Base-by-base conservation (phyloP, 1,140 invertebrate genomes). In the Anadara kagoshimensis region DNA sequence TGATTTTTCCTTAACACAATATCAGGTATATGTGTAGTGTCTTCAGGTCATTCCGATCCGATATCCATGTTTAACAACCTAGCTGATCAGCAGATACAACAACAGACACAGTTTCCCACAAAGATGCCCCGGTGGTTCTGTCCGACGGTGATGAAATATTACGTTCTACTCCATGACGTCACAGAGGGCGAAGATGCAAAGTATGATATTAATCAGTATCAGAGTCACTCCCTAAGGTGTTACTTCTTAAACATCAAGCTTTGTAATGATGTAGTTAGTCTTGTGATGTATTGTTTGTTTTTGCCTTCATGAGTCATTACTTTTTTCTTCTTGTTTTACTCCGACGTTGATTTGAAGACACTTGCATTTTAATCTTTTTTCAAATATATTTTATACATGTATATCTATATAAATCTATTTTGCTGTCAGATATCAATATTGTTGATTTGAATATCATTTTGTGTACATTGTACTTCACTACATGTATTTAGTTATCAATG, bases 121-220 rank as follows among this genome's bases (percentile, higher is more conserved):
- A 85, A 85, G 67, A 67, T 83, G 14, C 86, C 87, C 0, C 97
- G 97, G 86, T 98, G 97, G 96, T 97, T 98, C 87, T 93, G 92
- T 80, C 93, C 93, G 70, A 93, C 93, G 76, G 93, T 95, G 43
- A 91, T 97, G 29, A 94, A 95, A 83, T 96, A 95, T 89, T 98
- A 96, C 90, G 93, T 98, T 69, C 91, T 98, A 51, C 83, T 98
- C 57, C 95, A 98, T 90, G 97, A 98, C 90, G 91, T 92, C n/a
- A 75, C 90, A n/a, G 91, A 92, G 78, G 92, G 92, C 79, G 92
- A 94, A 86, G 83, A 89, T 65, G 69, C 90, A 47, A 93, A 92
- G 93, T 93, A 90, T 61, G 68, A 75, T 63, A 61, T 75, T 24
- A 29, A 56, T 66, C 73, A 75, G 62, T 75, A 75, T 75, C 63